phyloP scores from a whole-genome alignment of 2,888 invertebrate species.

The Trissolcus brochymenae region DNA sequence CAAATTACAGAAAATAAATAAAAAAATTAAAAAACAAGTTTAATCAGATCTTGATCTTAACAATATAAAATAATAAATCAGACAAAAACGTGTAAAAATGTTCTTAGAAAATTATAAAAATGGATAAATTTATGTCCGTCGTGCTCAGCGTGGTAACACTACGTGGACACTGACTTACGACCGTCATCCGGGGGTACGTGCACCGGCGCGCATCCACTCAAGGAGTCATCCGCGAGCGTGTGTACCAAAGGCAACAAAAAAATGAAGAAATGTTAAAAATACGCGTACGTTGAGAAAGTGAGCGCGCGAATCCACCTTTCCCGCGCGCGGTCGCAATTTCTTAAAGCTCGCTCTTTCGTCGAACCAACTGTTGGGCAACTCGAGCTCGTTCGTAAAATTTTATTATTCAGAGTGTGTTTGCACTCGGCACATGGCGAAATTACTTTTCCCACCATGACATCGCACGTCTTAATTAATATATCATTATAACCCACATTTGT shows the following conservation, averaged over 20 bases:
- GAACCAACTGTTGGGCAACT: neutral
- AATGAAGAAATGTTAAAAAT: conserved; percentile 3
- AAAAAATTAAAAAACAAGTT: neutral
- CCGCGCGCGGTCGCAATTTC: neutral
- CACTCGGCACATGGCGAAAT: neutral
- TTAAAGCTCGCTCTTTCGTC: neutral
- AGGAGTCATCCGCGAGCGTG: no score
- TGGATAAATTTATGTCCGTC: conserved; percentile 37
- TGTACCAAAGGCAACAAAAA: neutral
- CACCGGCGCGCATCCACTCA: conserved; percentile 1
- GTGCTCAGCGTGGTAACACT: conserved; percentile 39
- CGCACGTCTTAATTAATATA: conserved; percentile 9
- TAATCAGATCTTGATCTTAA: no score
- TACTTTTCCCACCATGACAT: neutral
- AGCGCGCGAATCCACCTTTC: neutral
- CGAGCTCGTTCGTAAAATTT: neutral
- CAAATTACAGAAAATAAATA: neutral
- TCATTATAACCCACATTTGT: no score
- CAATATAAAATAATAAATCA: conserved; percentile 15
- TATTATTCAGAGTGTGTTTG: neutral
- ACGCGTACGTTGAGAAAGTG: conserved; percentile 25
- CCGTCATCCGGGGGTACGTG: conserved; percentile 46
- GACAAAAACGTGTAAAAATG: neutral
- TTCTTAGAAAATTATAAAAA: conserved; percentile 1
- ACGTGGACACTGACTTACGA: conserved; percentile 31